Evolutionary conservation across 2,113 vertebrate species (phyloP).

Genomic region (Silurus meridionalis): DNA sequence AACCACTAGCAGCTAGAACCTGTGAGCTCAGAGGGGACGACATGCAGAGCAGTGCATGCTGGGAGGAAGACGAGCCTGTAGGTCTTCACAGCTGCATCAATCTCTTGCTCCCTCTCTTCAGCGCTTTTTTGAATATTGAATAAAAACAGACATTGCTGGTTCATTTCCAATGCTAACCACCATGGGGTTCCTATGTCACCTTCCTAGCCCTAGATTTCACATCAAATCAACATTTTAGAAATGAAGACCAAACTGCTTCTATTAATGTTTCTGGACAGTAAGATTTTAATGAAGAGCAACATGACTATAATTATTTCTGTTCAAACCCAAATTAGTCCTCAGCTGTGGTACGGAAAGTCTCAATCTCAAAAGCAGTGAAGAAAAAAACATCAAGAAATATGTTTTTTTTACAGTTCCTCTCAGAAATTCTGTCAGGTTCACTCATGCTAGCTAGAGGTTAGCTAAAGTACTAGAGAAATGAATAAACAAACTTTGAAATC

Average conservation of each 20-base stretch:
- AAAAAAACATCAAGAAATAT: background rate
- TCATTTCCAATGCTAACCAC: background rate
- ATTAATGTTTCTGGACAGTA: background rate
- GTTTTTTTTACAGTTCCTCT: background rate
- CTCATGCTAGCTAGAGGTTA: background rate
- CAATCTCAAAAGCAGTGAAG: background rate
- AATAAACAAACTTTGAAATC: background rate
- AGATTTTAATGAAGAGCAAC: background rate
- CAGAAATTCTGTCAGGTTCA: background rate
- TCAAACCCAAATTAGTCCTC: background rate
- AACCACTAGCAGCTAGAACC: background rate
- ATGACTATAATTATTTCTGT: background rate
- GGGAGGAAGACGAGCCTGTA: slow-evolving; percentile 2
- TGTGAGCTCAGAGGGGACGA: background rate
- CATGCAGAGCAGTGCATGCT: slow-evolving; percentile 2
- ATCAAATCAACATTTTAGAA: background rate
- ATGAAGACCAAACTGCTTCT: background rate
- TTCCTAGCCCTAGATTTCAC: background rate
- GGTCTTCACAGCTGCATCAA: background rate
- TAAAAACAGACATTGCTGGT: background rate
- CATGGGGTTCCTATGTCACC: background rate
- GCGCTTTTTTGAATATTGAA: background rate
- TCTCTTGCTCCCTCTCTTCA: background rate
- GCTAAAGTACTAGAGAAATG: background rate
- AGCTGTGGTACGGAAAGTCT: background rate